Evolutionary conservation across 2,888 invertebrate species (phyloP).

Genomic region (Catonia carolina): DNA sequence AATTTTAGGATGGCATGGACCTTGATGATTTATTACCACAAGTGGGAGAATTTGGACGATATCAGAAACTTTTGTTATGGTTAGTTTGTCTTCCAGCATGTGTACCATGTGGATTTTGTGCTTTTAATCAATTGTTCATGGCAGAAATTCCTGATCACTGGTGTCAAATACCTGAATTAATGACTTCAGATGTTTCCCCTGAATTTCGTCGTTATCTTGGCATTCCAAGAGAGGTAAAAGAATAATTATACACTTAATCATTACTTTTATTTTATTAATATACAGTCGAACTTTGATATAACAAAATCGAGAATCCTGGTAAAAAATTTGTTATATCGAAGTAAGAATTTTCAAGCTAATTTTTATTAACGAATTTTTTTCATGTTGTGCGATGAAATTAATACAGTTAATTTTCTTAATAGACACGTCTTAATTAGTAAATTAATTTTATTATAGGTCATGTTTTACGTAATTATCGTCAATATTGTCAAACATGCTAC

Average conservation of each 20-base stretch:
- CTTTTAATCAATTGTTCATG: constrained; percentile 91
- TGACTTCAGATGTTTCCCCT: constrained; percentile 47
- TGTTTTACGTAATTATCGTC: no score
- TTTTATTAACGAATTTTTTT: no score
- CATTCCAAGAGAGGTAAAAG: constrained; percentile 56
- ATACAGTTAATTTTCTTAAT: no score
- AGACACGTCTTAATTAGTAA: no score
- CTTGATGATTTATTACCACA: constrained; percentile 77
- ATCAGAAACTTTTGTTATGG: constrained; percentile 79
- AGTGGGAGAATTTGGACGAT: constrained; percentile 83
- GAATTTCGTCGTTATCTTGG: constrained; percentile 56
- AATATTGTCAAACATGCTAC: background rate
- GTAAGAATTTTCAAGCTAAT: no score
- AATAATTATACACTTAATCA: no score
- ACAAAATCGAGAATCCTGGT: no score
- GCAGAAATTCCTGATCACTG: constrained; percentile 80
- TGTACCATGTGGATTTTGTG: constrained; percentile 84
- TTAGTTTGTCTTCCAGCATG: constrained; percentile 83
- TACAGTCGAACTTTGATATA: no score
- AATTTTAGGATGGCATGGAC: constrained; percentile 55
- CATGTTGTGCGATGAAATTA: no score
- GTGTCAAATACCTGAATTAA: constrained; percentile 67
- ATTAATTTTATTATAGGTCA: no score
- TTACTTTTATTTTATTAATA: no score
- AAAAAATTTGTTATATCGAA: no score